These are phyloP conservation scores for Drosophila cracens DNA, from an alignment of 2,888 invertebrate genomes.

Conservation along the genomic window DNA sequence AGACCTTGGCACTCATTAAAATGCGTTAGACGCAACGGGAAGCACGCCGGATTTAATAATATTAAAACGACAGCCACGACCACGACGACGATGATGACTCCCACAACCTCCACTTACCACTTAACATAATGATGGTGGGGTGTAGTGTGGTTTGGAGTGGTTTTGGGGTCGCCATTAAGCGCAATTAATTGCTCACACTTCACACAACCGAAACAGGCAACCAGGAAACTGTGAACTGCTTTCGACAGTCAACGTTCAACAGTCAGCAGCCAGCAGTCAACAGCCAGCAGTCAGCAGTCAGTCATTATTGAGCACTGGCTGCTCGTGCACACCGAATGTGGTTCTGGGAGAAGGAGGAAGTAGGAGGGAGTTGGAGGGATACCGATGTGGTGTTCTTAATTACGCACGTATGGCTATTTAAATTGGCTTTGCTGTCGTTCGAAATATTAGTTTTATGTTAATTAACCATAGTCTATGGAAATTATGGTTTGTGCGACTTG, in stretches of 20 bases:
- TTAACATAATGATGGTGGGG: conserved; percentile 53
- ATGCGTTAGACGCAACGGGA: conserved; percentile 36
- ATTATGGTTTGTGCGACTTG: conserved; percentile 49
- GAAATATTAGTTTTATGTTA: conserved; percentile 81
- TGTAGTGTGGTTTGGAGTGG: conserved; percentile 16
- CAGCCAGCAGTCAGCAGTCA: conserved; percentile 12
- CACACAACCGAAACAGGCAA: conserved; percentile 31
- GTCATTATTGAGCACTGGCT: conserved; percentile 27
- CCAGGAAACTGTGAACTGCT: conserved; percentile 34
- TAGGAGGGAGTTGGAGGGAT: not conserved
- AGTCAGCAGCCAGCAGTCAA: not conserved
- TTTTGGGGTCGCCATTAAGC: conserved; percentile 46
- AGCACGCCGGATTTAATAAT: conserved; percentile 59
- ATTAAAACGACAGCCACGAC: conserved; percentile 48
- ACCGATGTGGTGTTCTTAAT: conserved; percentile 51
- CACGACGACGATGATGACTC: conserved; percentile 38
- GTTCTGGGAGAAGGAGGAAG: not conserved
- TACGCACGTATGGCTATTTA: conserved; percentile 75
- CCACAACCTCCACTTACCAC: conserved; percentile 43
- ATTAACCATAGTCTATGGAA: conserved; percentile 77
- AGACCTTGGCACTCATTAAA: conserved; percentile 30
- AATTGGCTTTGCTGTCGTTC: conserved; percentile 57
- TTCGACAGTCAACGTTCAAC: conserved; percentile 18
- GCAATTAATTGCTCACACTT: conserved; percentile 62
- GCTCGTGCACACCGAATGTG: not conserved